Conservation (phyloP, 1,140 invertebrate species). For the Stenopsyche tienmushanensis region DNA sequence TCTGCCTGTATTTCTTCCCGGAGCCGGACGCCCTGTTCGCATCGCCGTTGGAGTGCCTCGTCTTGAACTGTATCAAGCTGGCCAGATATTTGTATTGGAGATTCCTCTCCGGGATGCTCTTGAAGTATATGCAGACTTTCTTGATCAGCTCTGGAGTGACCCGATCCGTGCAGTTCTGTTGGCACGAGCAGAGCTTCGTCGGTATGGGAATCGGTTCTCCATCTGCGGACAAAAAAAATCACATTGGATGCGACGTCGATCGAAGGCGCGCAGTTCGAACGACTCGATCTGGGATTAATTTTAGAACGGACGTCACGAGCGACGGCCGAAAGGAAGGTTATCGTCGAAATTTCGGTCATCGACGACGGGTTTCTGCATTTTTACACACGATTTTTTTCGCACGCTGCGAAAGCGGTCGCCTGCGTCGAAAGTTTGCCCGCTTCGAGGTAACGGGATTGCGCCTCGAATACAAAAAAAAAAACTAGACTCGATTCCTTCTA, state of each 20-base stretch:
- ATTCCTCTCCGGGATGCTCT: conserved; percentile 54
- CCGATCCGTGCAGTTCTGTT: conserved; percentile 56
- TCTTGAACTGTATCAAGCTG: conserved; percentile 32
- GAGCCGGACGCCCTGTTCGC: conserved; percentile 46
- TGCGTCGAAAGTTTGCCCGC: no score
- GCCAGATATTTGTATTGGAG: conserved; percentile 47
- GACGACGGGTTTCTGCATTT: no score
- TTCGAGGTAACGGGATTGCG: no score
- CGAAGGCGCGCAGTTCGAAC: neutral
- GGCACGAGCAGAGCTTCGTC: conserved; percentile 57
- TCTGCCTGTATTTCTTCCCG: conserved; percentile 44
- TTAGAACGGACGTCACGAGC: no score
- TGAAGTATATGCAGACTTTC: conserved; percentile 53
- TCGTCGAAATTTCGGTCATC: no score
- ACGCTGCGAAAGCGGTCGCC: no score
- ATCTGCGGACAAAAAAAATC: conserved; percentile 31
- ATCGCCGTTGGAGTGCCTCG: conserved; percentile 43
- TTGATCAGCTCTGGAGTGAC: conserved; percentile 50
- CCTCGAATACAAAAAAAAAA: no score
- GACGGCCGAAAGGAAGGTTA: no score
- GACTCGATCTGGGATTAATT: no score
- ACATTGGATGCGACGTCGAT: neutral
- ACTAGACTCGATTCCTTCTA: no score
- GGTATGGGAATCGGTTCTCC: conserved; percentile 31
- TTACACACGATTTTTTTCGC: no score